Base-by-base conservation (phyloP, 2,797 vertebrate species). In the Sebastes melanostomus region DNA sequence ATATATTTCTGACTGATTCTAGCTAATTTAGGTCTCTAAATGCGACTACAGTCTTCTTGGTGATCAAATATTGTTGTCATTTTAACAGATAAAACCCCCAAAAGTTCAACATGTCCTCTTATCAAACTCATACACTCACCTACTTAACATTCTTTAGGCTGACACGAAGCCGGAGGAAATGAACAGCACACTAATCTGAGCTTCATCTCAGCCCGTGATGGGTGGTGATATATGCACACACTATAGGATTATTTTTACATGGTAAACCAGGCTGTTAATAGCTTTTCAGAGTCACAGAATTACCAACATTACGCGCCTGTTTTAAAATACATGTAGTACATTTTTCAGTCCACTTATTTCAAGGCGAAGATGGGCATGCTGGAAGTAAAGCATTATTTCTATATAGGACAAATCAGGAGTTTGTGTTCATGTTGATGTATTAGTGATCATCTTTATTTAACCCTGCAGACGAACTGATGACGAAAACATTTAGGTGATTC, bases 251-350 rank as follows among this genome's bases (percentile, higher is more conserved):
- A 58, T 27, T 66, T 38, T 66, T 20, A 78, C 32, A 66, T 22
- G 32, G n/a, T 60, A 72, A 77, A 67, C 55, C 34, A 71, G 58
- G 81, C 22, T 59, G 61, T 54, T 75, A 66, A 60, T 66, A 24
- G 30, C 36, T 34, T 67, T 56, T 62, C 56, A 59, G 38, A 60
- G 22, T 29, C 18, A 25, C 46, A 42, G 9, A 66, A 34, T 66
- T 52, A 66, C 9, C 6, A 61, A 30, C 63, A n/a, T 55, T 12
- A 54, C 7, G 9, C 14, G 3, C 9, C 20, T 32, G 11, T 42
- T 36, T 50, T 38, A 9, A 54, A 69, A 38, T 63, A 36, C 29
- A 25, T 12, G 18, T 5, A 6, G 27, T 18, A 3, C 27, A 52
- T 58, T 68, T 46, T 52, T 59, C 60, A 58, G 25, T 29, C 50